Conservation (phyloP, 1,140 invertebrate genomes). For the Conus ventricosus region DNA sequence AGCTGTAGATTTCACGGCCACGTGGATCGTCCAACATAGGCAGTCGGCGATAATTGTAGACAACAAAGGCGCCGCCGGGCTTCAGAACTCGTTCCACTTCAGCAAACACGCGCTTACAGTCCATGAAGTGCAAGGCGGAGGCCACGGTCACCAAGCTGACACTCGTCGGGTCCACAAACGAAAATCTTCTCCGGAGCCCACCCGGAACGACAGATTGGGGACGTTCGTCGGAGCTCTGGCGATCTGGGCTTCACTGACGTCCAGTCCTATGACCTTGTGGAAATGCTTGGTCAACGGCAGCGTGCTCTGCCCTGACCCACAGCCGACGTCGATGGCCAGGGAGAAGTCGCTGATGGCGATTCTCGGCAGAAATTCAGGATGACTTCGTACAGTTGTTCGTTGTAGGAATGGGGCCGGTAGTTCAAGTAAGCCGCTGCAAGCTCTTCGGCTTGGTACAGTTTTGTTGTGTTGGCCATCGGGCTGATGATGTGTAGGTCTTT, state of each 20-base stretch:
- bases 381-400: constrained; percentile 56
- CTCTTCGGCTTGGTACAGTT: too few relatives aligned
- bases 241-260: constrained; percentile 56
- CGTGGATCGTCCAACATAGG: neutral
- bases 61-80: constrained; percentile 73
- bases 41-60: constrained; percentile 68
- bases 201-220: constrained; percentile 54
- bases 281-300: constrained; percentile 71
- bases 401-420: constrained; percentile 66
- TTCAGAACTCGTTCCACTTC: constrained; percentile 73
- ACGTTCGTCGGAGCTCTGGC: constrained; percentile 45
- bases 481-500: too few relatives aligned
- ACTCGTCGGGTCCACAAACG: constrained; percentile 56
- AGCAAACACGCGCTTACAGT: constrained; percentile 73
- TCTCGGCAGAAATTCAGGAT: constrained; percentile 68
- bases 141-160: constrained; percentile 74
- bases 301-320: constrained; percentile 77
- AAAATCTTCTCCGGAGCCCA: constrained; percentile 70
- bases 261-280: constrained; percentile 62
- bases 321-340: constrained; percentile 74
- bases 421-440: constrained; percentile 59
- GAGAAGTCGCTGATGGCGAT: constrained; percentile 48
- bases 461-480: too few relatives aligned
- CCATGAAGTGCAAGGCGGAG: constrained; percentile 76
- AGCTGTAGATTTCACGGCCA: neutral